phyloP scores from a whole-genome alignment of 1,140 invertebrate genomes.

The Saccostrea echinata region DNA sequence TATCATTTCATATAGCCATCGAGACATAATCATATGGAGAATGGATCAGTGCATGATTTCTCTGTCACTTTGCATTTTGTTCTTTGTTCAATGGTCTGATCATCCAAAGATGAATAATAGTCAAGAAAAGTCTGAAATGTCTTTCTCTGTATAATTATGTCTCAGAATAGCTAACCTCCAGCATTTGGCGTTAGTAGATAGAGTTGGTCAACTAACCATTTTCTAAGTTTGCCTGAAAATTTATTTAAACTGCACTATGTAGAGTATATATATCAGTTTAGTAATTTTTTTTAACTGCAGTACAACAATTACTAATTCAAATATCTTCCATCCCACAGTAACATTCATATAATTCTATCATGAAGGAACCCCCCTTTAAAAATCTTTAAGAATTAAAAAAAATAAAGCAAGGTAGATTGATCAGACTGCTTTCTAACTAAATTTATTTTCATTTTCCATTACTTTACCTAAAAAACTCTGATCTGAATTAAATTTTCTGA shows the following conservation, averaged over 20 bases:
- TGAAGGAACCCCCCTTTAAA: not conserved
- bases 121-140: not conserved
- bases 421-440: not conserved
- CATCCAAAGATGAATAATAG: not conserved
- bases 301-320: not conserved
- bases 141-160: slow-evolving; percentile 22
- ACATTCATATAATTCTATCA: not conserved
- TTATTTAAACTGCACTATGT: not conserved
- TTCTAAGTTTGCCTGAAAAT: not conserved
- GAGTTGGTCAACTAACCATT: not conserved
- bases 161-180: not conserved
- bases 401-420: not conserved
- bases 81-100: not conserved
- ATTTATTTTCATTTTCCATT: not conserved
- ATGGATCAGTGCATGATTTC: slow-evolving; percentile 21
- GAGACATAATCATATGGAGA: slow-evolving; percentile 28
- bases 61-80: slow-evolving; percentile 9
- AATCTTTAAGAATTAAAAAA: not conserved
- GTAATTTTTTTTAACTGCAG: not conserved
- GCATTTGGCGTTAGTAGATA: not conserved
- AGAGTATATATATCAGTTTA: not conserved
- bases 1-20: slow-evolving; percentile 21
- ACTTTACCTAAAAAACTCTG: too few relatives aligned
- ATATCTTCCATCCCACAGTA: not conserved
- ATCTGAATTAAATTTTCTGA: not conserved